phyloP scores from a whole-genome alignment of 2,888 invertebrate genomes.

The Rhamnusium bicolor region DNA sequence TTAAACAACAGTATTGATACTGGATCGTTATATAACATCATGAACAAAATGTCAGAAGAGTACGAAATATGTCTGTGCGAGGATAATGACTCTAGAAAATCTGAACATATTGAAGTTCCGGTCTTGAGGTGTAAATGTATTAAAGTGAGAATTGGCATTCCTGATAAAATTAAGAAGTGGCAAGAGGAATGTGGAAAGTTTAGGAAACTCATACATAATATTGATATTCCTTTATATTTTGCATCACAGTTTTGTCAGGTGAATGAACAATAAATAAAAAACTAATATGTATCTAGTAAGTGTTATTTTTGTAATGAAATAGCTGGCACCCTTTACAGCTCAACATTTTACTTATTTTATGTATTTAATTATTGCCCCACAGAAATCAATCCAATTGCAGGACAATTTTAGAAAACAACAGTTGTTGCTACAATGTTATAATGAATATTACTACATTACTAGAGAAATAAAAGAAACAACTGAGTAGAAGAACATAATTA shows the following conservation, averaged over 20 bases:
- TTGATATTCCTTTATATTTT: slow-evolving; percentile 54
- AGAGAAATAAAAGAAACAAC: too few species aligned
- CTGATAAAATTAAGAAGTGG: slow-evolving; percentile 53
- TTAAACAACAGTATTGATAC: not conserved
- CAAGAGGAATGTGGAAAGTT: slow-evolving; percentile 44
- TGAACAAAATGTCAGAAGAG: not conserved
- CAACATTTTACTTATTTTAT: too few species aligned
- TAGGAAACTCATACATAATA: slow-evolving; percentile 44
- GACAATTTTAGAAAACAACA: too few species aligned
- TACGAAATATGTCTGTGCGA: not conserved
- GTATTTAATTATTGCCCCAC: too few species aligned
- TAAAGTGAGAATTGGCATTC: slow-evolving; percentile 38
- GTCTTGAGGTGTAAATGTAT: slow-evolving; percentile 41
- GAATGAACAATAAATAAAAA: slow-evolving; percentile 2
- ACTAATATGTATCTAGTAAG: too few species aligned
- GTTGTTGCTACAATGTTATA: too few species aligned
- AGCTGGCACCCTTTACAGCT: too few species aligned
- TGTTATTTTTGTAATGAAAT: too few species aligned
- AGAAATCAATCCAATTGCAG: too few species aligned
- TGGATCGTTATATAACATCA: not conserved
- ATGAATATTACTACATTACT: too few species aligned
- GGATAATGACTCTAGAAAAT: not conserved
- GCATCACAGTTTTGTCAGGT: slow-evolving; percentile 53
- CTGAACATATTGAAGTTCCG: not conserved
- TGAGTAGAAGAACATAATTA: too few species aligned